Percentiles rank a stretch among this genome's conserved stretches.
These are phyloP conservation scores for Lasiurus cinereus DNA, from an alignment of 2,113 vertebrate species.

Conservation along the genomic window DNA sequence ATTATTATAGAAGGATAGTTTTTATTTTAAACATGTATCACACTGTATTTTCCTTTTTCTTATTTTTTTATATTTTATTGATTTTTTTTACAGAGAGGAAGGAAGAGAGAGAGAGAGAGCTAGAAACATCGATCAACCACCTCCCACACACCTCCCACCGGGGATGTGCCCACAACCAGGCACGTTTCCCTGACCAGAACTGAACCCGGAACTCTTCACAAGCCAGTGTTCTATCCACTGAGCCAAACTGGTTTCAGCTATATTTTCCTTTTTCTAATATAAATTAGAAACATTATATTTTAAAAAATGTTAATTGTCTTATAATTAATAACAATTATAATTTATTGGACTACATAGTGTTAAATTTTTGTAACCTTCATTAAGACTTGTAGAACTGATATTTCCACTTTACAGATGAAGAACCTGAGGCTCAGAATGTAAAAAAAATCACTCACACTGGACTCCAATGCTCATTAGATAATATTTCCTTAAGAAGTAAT, in stretches of 20 bases:
- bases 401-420: neutral
- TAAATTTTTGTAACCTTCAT: neutral
- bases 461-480: neutral
- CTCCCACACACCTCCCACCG: too few species aligned
- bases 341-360: neutral
- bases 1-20: neutral
- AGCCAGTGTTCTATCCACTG: too few species aligned
- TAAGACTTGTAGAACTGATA: neutral
- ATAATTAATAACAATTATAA: constrained; percentile 10
- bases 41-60: constrained; percentile 31
- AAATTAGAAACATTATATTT: neutral
- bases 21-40: neutral
- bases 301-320: constrained; percentile 39
- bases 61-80: too few species aligned
- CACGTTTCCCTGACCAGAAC: too few species aligned
- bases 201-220: too few species aligned
- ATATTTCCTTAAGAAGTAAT: neutral
- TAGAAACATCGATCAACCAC: too few species aligned
- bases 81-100: too few species aligned
- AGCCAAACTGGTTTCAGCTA: too few species aligned
- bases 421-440: constrained; percentile 3
- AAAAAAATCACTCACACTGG: neutral
- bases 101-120: too few species aligned
- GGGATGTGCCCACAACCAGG: too few species aligned
- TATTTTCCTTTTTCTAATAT: constrained; percentile 55